Evolutionary conservation across 2,113 vertebrate genomes (phyloP), one percentile per base, ranked within the genome.

Genomic region (Cygnus buccinator): DNA sequence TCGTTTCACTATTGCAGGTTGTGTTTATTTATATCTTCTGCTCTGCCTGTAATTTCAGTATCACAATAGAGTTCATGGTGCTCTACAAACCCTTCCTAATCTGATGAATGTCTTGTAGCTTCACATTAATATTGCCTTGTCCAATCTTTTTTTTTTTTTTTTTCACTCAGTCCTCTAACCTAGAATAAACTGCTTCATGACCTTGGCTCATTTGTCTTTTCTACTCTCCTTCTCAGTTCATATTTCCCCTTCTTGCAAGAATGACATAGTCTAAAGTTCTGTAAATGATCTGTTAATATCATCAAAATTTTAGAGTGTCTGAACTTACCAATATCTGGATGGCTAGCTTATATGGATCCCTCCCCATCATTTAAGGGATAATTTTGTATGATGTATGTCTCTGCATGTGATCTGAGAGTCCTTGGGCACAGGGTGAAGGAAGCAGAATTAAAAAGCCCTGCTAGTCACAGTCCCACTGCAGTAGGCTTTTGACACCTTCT

Each of bases 41-140:
- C 20, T 82, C 48, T 87, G 5, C 28, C n/a, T 89, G 41, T 77
- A 72, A 71, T 90, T 89, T 93, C 66, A 76, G 11, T 29, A 90
- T 86, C 61, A 63, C 33, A 14, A 5, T 52, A 33, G 25, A 17
- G 21, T 50, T 22, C 35, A 43, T 4, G 26, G 15, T 52, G 16
- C 67, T 94, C 61, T 67, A 86, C 52, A 93, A 91, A 91, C 48
- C 35, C 10, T 68, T 89, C 29, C 61, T 54, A 90, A 93, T 91
- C 86, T 95, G 86, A 94, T 93, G 2, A 95, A 92, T 93, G 54
- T 52, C 65, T 87, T 96, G 73, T 75, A 87, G 31, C 43, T 39
- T 50, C 55, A 74, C 3, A 37, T 97, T 95, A 71, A 77, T 96
- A 91, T 78, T 79, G 57, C 17, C 13, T 78, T 91, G 39, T 74